These are phyloP conservation scores for Trissonchulus latispiculum DNA, from an alignment of 2,888 invertebrate species.

Conservation along the genomic window DNA sequence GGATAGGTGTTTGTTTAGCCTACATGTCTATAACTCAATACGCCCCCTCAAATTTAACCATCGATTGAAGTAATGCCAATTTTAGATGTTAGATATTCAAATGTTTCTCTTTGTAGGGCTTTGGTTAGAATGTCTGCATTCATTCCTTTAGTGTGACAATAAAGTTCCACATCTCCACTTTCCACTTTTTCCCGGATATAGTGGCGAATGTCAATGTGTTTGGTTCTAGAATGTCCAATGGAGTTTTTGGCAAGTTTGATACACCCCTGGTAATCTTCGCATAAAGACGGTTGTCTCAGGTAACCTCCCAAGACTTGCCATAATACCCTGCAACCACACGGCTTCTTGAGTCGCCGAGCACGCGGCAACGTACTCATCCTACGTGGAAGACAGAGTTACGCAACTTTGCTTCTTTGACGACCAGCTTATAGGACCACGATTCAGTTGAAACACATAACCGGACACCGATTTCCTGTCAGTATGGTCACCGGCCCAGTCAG, in stretches of 20 bases:
- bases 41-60: too few relatives aligned
- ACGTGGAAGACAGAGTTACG: slow-evolving; percentile 32
- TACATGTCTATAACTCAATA: too few relatives aligned
- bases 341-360: slow-evolving; percentile 26
- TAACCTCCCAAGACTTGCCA: neutral
- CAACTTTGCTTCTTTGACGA: slow-evolving; percentile 35
- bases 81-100: too few relatives aligned
- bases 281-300: neutral
- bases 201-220: slow-evolving; percentile 7
- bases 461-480: slow-evolving; percentile 30
- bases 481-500: too few relatives aligned
- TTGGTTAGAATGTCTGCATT: too few relatives aligned
- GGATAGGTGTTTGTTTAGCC: too few relatives aligned
- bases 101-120: too few relatives aligned
- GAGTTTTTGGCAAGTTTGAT: slow-evolving; percentile 9
- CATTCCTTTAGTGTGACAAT: slow-evolving; percentile 1
- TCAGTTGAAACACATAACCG: slow-evolving; percentile 36
- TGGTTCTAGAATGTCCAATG: neutral
- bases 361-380: slow-evolving; percentile 42
- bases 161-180: neutral
- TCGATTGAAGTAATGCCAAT: too few relatives aligned
- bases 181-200: neutral
- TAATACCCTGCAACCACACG: slow-evolving; percentile 26
- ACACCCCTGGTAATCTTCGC: slow-evolving; percentile 6
- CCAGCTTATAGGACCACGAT: slow-evolving; percentile 37